Evolutionary conservation across 1,140 invertebrate species (phyloP).

Genomic region (Aphidius gifuensis): DNA sequence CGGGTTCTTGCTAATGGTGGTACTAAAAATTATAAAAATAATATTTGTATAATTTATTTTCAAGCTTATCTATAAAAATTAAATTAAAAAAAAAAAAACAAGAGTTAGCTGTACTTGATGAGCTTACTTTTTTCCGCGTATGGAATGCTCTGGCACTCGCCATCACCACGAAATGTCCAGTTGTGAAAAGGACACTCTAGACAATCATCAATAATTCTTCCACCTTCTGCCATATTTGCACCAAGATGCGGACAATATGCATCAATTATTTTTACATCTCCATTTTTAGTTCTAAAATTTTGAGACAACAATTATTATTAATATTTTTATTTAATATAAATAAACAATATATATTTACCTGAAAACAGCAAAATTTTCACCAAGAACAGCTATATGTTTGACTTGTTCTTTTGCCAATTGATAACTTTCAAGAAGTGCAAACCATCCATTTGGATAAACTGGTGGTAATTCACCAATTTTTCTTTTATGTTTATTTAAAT

Average conservation of each 20-base stretch:
- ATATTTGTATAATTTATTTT: neutral
- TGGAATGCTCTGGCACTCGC: conserved; percentile 70
- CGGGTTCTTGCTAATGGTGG: conserved; percentile 62
- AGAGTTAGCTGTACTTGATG: neutral
- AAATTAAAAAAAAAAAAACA: too few relatives aligned
- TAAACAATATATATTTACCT: conserved; percentile 43
- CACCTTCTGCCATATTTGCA: conserved; percentile 78
- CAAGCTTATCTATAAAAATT: too few relatives aligned
- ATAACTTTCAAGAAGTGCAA: conserved; percentile 69
- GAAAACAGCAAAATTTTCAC: conserved; percentile 77
- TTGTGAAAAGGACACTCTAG: conserved; percentile 87
- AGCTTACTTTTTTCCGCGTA: conserved; percentile 57
- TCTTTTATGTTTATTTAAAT: conserved; percentile 29
- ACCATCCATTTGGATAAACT: conserved; percentile 90
- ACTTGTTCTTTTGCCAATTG: conserved; percentile 63
- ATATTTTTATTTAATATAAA: neutral
- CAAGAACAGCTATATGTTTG: conserved; percentile 66
- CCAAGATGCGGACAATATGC: conserved; percentile 89
- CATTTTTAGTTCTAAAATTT: conserved; percentile 54
- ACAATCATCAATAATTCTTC: conserved; percentile 70
- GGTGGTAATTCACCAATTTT: conserved; percentile 69
- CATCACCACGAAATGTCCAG: conserved; percentile 77
- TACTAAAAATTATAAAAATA: conserved; percentile 45
- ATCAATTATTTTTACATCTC: conserved; percentile 68
- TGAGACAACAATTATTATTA: neutral